Evolutionary conservation across 2,797 vertebrate genomes (phyloP).

Genomic region (Setipinna tenuifilis): DNA sequence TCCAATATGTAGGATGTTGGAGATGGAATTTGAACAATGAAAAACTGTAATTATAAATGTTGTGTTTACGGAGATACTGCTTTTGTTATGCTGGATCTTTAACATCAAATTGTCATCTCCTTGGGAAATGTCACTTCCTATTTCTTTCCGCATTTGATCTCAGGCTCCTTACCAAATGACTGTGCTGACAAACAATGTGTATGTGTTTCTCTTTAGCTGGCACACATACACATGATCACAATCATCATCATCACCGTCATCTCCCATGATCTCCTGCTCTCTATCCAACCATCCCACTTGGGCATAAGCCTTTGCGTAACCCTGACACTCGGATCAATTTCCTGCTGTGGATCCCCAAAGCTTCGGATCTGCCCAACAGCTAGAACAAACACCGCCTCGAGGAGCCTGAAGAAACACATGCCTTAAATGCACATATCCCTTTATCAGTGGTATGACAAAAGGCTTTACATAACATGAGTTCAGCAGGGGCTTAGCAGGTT

Average conservation of each 20-base stretch:
- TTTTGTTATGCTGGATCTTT: background rate
- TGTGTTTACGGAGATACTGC: background rate
- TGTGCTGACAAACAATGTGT: background rate
- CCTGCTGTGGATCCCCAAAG: background rate
- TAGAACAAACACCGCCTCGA: background rate
- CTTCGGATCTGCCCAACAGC: background rate
- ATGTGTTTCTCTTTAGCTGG: background rate
- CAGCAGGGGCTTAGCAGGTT: background rate
- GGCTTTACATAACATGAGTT: background rate
- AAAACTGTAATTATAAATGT: background rate
- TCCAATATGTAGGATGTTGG: constrained; percentile 3
- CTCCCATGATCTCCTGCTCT: background rate
- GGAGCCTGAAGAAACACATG: constrained; percentile 23
- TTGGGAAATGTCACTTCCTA: background rate
- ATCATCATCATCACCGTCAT: background rate
- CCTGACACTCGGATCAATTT: constrained; percentile 11
- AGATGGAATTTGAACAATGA: background rate
- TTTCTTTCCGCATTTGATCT: background rate
- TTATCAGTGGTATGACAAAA: constrained; percentile 30
- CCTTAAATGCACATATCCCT: constrained; percentile 30
- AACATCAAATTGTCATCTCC: background rate
- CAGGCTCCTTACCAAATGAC: background rate
- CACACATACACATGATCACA: background rate
- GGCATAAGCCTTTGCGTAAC: background rate
- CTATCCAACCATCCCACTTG: background rate